Evolutionary conservation across 2,797 vertebrate species (phyloP).

Genomic region (Melanotaenia maccullochi): DNA sequence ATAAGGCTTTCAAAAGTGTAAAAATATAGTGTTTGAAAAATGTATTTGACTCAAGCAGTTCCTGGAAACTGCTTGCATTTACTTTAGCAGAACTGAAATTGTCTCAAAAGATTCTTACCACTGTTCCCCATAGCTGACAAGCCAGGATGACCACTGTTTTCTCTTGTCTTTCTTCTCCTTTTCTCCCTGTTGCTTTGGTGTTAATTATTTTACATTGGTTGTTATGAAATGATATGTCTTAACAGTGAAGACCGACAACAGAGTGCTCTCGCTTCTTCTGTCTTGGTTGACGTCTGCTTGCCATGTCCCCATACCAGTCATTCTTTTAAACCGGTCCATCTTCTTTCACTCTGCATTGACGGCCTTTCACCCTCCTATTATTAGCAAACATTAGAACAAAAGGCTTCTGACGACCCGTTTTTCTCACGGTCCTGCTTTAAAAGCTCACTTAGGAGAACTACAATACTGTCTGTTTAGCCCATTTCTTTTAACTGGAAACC

Average conservation of each 20-base stretch:
- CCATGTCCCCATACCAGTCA: constrained; percentile 68
- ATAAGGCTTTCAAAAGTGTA: neutral
- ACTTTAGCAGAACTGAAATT: constrained; percentile 7
- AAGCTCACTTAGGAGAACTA: neutral
- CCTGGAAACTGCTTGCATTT: neutral
- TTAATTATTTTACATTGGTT: constrained; percentile 4
- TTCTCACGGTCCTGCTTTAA: constrained; percentile 6
- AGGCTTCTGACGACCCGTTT: neutral
- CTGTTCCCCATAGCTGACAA: constrained; percentile 65
- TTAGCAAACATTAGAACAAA: constrained; percentile 16
- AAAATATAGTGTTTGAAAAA: neutral
- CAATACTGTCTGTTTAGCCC: neutral
- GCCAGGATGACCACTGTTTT: constrained; percentile 21
- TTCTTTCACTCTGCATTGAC: constrained; percentile 33
- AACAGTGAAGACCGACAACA: constrained; percentile 16
- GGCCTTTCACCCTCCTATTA: constrained; percentile 15
- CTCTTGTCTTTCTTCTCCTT: constrained; percentile 11
- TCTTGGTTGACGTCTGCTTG: constrained; percentile 31
- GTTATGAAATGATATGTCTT: constrained; percentile 16
- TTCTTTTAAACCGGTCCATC: constrained; percentile 71
- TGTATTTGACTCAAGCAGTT: neutral
- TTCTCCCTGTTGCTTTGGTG: neutral
- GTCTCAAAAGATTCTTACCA: constrained; percentile 61
- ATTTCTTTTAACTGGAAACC: neutral
- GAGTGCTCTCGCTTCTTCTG: neutral